Evolutionary conservation across 2,797 vertebrate species (phyloP).

Genomic region (Pseudochirops corinnae): DNA sequence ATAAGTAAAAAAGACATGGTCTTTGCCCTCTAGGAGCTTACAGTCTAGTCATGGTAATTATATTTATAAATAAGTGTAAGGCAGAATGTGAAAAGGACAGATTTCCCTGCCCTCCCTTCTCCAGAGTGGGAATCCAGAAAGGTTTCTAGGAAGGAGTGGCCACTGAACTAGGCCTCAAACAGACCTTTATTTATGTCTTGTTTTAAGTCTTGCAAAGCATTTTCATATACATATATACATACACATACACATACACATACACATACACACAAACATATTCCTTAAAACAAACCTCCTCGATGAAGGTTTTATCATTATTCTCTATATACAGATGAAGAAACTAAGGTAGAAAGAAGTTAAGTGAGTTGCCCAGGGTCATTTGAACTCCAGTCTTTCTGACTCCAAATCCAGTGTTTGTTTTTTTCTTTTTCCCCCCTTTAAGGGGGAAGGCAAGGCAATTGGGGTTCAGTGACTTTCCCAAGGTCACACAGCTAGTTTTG

Average conservation of each 20-base stretch:
- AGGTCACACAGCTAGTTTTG: too few species aligned
- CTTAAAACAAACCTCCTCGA: background rate
- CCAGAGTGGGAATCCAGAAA: background rate
- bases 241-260: background rate
- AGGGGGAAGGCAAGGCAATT: too few species aligned
- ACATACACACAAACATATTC: background rate
- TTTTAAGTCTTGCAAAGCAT: background rate
- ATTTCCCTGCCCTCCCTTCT: background rate
- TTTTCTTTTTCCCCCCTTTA: too few species aligned
- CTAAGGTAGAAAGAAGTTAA: background rate
- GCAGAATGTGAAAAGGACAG: background rate
- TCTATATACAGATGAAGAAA: background rate
- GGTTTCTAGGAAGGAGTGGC: background rate
- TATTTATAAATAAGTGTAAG: background rate
- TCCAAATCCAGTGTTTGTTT: background rate
- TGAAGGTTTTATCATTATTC: background rate
- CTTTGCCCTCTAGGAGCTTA: background rate
- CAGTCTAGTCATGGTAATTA: background rate
- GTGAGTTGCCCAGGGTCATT: background rate
- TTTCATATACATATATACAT: background rate
- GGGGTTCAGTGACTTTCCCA: too few species aligned
- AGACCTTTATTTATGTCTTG: background rate
- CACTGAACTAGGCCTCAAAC: background rate
- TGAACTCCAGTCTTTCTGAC: background rate
- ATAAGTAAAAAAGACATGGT: background rate